Evolutionary conservation across 2,113 vertebrate genomes (phyloP).

Genomic region (Elephantulus edwardii): DNA sequence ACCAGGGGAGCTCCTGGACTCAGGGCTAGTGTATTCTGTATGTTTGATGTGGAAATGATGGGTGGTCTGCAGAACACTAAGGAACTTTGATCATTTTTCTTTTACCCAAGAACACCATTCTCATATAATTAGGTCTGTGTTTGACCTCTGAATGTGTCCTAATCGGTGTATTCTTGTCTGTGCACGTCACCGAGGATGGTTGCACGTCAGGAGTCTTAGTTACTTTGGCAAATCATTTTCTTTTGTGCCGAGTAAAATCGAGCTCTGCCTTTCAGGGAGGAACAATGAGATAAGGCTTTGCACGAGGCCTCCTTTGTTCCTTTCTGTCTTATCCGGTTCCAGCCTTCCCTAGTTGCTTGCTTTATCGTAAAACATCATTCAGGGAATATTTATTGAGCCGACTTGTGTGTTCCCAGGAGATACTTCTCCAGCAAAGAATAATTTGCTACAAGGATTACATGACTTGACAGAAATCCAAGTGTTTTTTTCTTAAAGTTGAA

Average conservation of each 20-base stretch:
- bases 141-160: background rate
- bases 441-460: slow-evolving; percentile 12
- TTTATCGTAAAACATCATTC: slow-evolving; percentile 62
- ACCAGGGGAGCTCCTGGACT: background rate
- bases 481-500: slow-evolving; percentile 38
- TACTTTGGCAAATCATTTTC: slow-evolving; percentile 46
- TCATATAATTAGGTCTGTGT: background rate
- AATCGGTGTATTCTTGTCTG: background rate
- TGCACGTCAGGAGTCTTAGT: slow-evolving; percentile 33
- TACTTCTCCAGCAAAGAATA: slow-evolving; percentile 33
- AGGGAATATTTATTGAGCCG: slow-evolving; percentile 36
- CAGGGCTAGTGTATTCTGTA: background rate
- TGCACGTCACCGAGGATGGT: background rate
- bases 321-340: slow-evolving; percentile 51
- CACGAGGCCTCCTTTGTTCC: slow-evolving; percentile 14
- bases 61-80: no score
- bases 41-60: background rate
- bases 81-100: slow-evolving; percentile 6
- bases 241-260: slow-evolving; percentile 52
- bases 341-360: slow-evolving; percentile 20
- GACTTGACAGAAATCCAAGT: slow-evolving; percentile 30
- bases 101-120: slow-evolving; percentile 1
- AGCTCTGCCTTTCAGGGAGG: slow-evolving; percentile 38
- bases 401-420: slow-evolving; percentile 53
- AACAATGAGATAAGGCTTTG: slow-evolving; percentile 49